A percentile compares a stretch with the other conserved stretches of the same genome.
phyloP scores from a whole-genome alignment of 2,888 invertebrate species.

The Acronicta aceris region DNA sequence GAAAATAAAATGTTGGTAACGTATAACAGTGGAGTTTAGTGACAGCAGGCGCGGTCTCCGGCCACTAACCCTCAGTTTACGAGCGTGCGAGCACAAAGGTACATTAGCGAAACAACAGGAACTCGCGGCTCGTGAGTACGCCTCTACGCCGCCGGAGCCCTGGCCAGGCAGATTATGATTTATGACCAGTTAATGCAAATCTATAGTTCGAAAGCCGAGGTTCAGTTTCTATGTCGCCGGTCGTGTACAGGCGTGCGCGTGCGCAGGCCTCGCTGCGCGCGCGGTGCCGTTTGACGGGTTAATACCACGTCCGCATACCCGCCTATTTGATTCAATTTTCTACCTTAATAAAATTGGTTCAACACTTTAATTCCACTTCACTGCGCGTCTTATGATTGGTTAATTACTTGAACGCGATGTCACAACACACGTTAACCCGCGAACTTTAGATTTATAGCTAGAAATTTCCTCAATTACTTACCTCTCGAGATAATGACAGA shows the following conservation, averaged over 20 bases:
- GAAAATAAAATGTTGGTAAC: slow-evolving; percentile 61
- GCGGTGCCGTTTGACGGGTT: slow-evolving; percentile 63
- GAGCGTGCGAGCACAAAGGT: slow-evolving; percentile 76
- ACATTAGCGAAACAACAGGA: slow-evolving; percentile 80
- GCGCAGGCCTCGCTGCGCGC: slow-evolving; percentile 44
- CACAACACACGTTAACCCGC: slow-evolving; percentile 22
- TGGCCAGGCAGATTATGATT: slow-evolving; percentile 77
- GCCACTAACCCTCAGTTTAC: slow-evolving; percentile 76
- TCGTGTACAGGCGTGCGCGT: slow-evolving; percentile 51
- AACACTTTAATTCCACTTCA: slow-evolving; percentile 63
- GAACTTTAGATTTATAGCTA: slow-evolving; percentile 30
- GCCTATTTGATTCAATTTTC: slow-evolving; percentile 75
- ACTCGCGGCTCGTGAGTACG: slow-evolving; percentile 69
- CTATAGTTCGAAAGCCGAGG: slow-evolving; percentile 73
- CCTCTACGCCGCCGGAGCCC: slow-evolving; percentile 60
- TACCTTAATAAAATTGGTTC: slow-evolving; percentile 64
- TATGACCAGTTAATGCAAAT: slow-evolving; percentile 82
- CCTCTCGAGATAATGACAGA: slow-evolving; percentile 45
- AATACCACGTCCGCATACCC: slow-evolving; percentile 64
- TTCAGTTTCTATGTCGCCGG: slow-evolving; percentile 62
- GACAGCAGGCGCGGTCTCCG: slow-evolving; percentile 61
- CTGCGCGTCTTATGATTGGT: slow-evolving; percentile 3
- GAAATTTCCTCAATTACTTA: slow-evolving; percentile 43
- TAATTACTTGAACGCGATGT: slow-evolving; percentile 35
- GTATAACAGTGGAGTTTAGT: slow-evolving; percentile 54